phyloP scores from a whole-genome alignment of 2,888 invertebrate genomes.

The Drosophila parthenogenetica region DNA sequence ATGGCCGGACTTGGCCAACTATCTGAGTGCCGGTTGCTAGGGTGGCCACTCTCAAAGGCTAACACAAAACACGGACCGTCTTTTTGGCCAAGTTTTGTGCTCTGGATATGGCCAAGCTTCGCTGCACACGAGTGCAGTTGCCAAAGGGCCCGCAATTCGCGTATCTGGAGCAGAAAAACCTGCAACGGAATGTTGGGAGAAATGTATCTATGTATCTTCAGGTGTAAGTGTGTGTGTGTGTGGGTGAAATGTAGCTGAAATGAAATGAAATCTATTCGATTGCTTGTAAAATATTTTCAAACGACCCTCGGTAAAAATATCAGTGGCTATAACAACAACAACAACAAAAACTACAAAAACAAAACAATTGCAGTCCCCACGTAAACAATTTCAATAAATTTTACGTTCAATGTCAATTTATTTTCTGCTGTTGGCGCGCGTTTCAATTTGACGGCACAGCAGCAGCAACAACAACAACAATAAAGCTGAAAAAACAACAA shows the following conservation, averaged over 20 bases:
- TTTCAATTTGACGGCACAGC: conserved; percentile 70
- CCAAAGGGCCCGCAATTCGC: conserved; percentile 65
- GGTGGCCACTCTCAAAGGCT: conserved; percentile 19
- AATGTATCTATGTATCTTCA: conserved; percentile 13
- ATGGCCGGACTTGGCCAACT: conserved; percentile 50
- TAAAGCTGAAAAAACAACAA: conserved; percentile 26
- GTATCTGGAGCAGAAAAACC: conserved; percentile 75
- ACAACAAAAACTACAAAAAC: conserved; percentile 19
- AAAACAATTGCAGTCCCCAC: conserved; percentile 60
- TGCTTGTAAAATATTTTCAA: conserved; percentile 38
- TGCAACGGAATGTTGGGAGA: conserved; percentile 34
- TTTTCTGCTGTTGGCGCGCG: conserved; percentile 66
- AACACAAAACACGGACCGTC: conserved; percentile 28
- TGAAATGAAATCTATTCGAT: conserved; percentile 34
- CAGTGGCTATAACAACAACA: conserved; percentile 15
- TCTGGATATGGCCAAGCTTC: conserved; percentile 56
- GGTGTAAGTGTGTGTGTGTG: conserved; percentile 3
- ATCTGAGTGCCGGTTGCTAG: conserved; percentile 6
- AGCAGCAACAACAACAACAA: conserved; percentile 35
- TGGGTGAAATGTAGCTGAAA: conserved; percentile 30
- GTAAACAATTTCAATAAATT: conserved; percentile 78
- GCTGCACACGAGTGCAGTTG: conserved; percentile 75
- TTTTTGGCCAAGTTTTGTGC: conserved; percentile 36
- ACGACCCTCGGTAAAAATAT: conserved; percentile 32
- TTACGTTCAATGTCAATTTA: conserved; percentile 74